Conservation (phyloP, 2,888 invertebrate genomes). For the Drosophila nigricruria region DNA sequence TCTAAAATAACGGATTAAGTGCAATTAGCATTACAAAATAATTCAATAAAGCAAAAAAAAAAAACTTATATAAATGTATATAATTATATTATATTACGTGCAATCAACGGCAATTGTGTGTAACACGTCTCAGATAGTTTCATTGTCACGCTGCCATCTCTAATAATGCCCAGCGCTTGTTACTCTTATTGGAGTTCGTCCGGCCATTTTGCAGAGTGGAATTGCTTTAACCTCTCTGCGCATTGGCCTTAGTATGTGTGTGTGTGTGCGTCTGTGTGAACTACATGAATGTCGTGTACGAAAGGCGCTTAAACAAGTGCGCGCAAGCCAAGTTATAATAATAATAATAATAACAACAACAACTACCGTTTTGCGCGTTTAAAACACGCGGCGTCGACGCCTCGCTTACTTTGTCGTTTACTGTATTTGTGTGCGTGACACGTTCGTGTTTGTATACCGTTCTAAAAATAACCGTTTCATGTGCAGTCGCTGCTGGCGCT, state of each 20-base stretch:
- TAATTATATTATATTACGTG: background rate
- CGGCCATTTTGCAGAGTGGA: constrained; percentile 48
- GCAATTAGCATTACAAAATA: background rate
- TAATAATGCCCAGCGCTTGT: constrained; percentile 6
- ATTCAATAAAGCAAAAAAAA: background rate
- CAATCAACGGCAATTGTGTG: background rate
- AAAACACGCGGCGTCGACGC: constrained; percentile 54
- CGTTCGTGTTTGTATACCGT: constrained; percentile 54
- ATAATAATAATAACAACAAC: constrained; percentile 17
- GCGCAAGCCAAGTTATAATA: constrained; percentile 54
- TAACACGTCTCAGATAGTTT: background rate
- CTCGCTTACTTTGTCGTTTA: constrained; percentile 31
- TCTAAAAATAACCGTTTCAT: constrained; percentile 75
- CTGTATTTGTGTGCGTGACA: constrained; percentile 20
- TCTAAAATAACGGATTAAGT: background rate
- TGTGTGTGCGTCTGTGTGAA: constrained; percentile 28
- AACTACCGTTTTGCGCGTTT: constrained; percentile 67
- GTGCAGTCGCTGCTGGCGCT: constrained; percentile 49
- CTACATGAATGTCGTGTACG: constrained; percentile 48
- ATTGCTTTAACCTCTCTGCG: constrained; percentile 52
- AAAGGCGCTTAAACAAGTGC: constrained; percentile 62
- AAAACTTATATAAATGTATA: background rate
- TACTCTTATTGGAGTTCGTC: constrained; percentile 34
- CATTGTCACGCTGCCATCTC: constrained; percentile 37
- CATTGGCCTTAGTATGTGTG: constrained; percentile 11